phyloP scores from a whole-genome alignment of 2,888 invertebrate species.

The Julus scanicus region DNA sequence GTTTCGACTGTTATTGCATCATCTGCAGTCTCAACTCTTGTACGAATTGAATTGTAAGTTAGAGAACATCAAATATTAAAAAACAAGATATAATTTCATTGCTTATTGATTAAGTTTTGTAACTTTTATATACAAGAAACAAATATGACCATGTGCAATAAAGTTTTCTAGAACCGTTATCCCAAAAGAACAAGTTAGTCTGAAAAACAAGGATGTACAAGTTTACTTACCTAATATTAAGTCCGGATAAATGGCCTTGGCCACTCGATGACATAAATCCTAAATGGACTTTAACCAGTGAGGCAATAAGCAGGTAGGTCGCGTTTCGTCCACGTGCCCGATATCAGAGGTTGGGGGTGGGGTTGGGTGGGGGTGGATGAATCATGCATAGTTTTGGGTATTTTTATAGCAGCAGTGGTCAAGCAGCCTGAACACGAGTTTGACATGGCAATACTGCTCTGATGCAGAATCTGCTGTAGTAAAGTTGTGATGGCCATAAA shows the following conservation, averaged over 20 bases:
- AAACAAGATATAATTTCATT: too few relatives aligned
- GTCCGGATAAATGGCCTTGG: neutral
- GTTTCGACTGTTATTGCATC: too few relatives aligned
- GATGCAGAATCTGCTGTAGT: neutral
- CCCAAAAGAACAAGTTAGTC: too few relatives aligned
- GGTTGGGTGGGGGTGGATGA: neutral
- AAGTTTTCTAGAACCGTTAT: too few relatives aligned
- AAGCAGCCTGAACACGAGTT: neutral
- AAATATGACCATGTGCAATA: too few relatives aligned
- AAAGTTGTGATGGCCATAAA: neutral
- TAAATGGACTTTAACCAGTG: neutral
- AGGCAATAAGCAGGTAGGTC: neutral
- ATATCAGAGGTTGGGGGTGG: neutral
- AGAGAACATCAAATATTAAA: too few relatives aligned
- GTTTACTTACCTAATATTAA: neutral
- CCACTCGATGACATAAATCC: neutral
- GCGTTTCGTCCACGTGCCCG: neutral
- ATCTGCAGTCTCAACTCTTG: too few relatives aligned
- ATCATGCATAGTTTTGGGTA: neutral
- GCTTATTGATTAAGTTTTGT: too few relatives aligned
- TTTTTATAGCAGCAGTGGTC: constrained; percentile 14
- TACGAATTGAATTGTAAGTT: too few relatives aligned
- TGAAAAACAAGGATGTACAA: neutral
- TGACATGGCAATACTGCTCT: neutral
- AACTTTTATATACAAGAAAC: too few relatives aligned